Evolutionary conservation across 2,113 vertebrate species (phyloP).

Genomic region (Sander lucioperca): DNA sequence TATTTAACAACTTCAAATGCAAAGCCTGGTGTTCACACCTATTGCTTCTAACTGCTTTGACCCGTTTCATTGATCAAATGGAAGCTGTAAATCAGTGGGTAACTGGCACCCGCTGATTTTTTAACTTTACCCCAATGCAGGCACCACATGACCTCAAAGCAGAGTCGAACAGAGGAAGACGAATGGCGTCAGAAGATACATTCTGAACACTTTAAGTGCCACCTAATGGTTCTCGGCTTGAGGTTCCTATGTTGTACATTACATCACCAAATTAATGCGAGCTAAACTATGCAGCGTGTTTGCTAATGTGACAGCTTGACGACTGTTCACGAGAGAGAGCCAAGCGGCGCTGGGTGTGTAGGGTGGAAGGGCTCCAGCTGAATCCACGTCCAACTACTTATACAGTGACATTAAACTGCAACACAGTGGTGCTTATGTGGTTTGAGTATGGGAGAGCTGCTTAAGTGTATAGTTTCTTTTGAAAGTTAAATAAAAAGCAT

Average conservation of each 20-base stretch:
- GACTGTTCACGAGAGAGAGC: conserved; percentile 44
- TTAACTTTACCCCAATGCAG: conserved; percentile 21
- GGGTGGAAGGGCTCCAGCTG: conserved; percentile 24
- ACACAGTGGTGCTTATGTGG: conserved; percentile 1
- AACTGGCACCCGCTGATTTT: conserved; percentile 30
- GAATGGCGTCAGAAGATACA: conserved; percentile 48
- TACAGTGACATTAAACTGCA: conserved; percentile 16
- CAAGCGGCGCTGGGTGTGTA: conserved; percentile 58
- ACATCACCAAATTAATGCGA: conserved; percentile 72
- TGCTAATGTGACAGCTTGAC: conserved; percentile 68
- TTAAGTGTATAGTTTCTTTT: conserved; percentile 31
- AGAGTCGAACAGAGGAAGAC: conserved; percentile 25
- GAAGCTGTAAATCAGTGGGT: conserved; percentile 31
- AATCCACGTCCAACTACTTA: conserved; percentile 21
- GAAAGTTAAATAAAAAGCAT: conserved; percentile 37
- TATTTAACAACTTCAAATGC: conserved; percentile 35
- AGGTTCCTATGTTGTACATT: conserved; percentile 59
- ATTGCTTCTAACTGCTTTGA: conserved; percentile 9
- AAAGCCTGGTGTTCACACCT: conserved; percentile 1
- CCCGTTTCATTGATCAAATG: conserved; percentile 29
- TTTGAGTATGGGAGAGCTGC: background rate
- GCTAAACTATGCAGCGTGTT: conserved; percentile 27
- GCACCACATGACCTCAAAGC: conserved; percentile 36
- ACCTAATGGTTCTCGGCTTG: conserved; percentile 47
- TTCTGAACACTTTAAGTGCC: conserved; percentile 50